Percentiles rank a stretch among this genome's conserved stretches.
Conservation (phyloP, 2,888 invertebrate genomes). For the Eupithecia inturbata region DNA sequence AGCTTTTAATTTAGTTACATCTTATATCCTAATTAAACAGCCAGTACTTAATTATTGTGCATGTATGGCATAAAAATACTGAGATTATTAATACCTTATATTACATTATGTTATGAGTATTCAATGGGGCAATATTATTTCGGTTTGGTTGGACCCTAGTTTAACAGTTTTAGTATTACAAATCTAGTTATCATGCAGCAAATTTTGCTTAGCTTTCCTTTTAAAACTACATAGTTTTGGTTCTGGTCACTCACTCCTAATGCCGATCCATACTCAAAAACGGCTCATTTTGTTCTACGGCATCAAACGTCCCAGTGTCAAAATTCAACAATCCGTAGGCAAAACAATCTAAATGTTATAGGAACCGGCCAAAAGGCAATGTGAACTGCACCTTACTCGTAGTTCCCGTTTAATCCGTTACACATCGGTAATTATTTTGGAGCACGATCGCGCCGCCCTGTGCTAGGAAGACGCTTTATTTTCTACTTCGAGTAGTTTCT, state of each 20-base stretch:
- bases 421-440: conserved; percentile 70
- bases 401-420: conserved; percentile 43
- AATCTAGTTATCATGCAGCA: not conserved
- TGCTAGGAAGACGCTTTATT: conserved; percentile 71
- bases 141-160: conserved; percentile 36
- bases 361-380: not conserved
- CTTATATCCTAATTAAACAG: not conserved
- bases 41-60: not conserved
- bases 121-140: conserved; percentile 31
- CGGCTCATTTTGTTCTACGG: not conserved
- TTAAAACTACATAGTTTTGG: conserved; percentile 19
- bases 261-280: not conserved
- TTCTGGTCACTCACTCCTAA: not conserved
- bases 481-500: conserved; percentile 74
- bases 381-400: not conserved
- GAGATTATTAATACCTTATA: conserved; percentile 4
- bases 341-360: not conserved
- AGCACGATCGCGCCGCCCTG: conserved; percentile 61
- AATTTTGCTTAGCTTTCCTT: conserved; percentile 17
- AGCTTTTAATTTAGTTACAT: conserved; percentile 18
- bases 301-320: not conserved
- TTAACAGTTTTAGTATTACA: conserved; percentile 8
- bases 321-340: not conserved
- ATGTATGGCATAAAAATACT: conserved; percentile 11
- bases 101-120: conserved; percentile 28